A percentile compares a stretch with the other conserved stretches of the same genome.
phyloP scores from a whole-genome alignment of 1,140 invertebrate genomes.

The Eueides isabella region DNA sequence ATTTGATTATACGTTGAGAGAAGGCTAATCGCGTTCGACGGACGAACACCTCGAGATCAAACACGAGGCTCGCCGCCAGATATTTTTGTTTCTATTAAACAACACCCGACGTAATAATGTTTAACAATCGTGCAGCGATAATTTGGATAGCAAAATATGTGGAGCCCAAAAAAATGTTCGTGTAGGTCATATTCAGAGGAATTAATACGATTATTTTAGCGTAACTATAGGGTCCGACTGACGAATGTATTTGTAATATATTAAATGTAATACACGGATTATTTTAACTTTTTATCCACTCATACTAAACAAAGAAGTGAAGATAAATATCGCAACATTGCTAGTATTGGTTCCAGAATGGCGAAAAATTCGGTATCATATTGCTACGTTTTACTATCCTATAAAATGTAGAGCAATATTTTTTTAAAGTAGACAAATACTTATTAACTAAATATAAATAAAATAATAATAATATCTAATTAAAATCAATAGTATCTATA shows the following conservation, averaged over 20 bases:
- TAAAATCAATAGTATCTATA: constrained; percentile 32
- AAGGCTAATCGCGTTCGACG: constrained; percentile 79
- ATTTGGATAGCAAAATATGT: constrained; percentile 60
- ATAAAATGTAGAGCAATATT: neutral
- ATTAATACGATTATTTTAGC: neutral
- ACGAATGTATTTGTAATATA: too few relatives aligned
- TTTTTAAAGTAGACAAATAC: neutral
- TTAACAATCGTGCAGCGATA: constrained; percentile 82
- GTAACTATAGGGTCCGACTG: too few relatives aligned
- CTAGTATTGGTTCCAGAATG: too few relatives aligned
- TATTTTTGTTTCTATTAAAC: constrained; percentile 83
- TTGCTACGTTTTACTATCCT: too few relatives aligned
- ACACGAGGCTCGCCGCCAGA: constrained; percentile 81
- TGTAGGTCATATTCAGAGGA: neutral
- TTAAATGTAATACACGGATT: too few relatives aligned
- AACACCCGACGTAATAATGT: constrained; percentile 82
- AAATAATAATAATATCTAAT: neutral
- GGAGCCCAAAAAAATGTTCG: constrained; percentile 35
- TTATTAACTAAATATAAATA: neutral
- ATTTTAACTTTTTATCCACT: neutral
- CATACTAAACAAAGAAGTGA: neutral
- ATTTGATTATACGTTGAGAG: constrained; percentile 82
- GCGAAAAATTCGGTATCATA: too few relatives aligned
- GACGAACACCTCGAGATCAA: constrained; percentile 82
- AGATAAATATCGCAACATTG: neutral